These are phyloP conservation scores for Lasioglossum marginatum DNA, from an alignment of 2,888 invertebrate genomes.

Conservation along the genomic window DNA sequence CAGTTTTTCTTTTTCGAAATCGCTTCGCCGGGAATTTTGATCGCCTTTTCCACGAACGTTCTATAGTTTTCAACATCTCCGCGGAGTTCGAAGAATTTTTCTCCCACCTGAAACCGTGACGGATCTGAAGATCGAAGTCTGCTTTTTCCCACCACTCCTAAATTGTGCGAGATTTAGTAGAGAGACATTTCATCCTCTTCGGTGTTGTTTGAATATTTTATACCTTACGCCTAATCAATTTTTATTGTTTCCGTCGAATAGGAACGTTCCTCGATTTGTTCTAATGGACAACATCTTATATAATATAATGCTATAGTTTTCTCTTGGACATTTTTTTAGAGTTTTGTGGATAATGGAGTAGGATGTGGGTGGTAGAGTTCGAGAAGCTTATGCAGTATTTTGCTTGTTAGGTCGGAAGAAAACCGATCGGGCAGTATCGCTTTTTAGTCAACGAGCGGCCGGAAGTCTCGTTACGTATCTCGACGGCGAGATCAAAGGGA, in stretches of 20 bases:
- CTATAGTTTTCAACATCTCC: not conserved
- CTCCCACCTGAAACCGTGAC: not conserved
- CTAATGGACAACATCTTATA: no score
- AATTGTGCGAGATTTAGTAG: not conserved
- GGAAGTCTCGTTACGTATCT: slow-evolving; percentile 50
- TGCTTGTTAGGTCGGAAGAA: not conserved
- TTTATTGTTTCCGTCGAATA: no score
- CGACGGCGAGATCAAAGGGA: slow-evolving; percentile 62
- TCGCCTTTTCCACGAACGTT: not conserved
- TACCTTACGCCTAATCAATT: no score
- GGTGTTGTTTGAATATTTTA: no score
- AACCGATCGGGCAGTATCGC: not conserved
- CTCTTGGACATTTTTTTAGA: not conserved
- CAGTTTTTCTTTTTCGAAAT: slow-evolving; percentile 1
- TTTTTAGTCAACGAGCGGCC: slow-evolving; percentile 26
- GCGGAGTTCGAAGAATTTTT: not conserved
- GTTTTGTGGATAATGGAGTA: not conserved
- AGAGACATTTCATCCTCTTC: no score
- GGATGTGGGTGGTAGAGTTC: not conserved
- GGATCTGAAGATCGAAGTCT: not conserved
- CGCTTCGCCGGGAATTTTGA: not conserved
- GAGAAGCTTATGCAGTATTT: not conserved
- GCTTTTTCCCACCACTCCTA: not conserved
- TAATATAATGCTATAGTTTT: not conserved
- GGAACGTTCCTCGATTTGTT: no score